Conservation (phyloP, 2,888 invertebrate species). For the Nephrotoma appendiculata region DNA sequence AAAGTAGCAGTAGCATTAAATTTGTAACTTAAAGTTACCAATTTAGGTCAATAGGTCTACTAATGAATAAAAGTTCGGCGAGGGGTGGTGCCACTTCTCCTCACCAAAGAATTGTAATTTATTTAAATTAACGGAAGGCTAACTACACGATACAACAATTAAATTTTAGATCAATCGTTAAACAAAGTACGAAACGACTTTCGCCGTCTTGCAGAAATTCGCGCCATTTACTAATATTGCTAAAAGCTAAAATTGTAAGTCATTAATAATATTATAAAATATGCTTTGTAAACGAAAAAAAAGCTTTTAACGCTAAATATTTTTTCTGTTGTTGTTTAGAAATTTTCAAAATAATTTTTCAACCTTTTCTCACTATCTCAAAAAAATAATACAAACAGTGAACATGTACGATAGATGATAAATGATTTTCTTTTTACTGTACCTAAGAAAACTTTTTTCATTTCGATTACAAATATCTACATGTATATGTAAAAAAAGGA, state of each 20-base stretch:
- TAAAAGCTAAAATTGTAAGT: neutral
- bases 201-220: neutral
- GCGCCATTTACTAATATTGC: neutral
- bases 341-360: neutral
- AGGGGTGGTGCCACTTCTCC: too few relatives aligned
- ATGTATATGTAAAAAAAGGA: neutral
- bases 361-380: neutral
- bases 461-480: neutral
- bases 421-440: neutral
- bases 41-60: too few relatives aligned
- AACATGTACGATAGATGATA: neutral
- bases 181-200: too few relatives aligned
- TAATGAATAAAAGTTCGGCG: too few relatives aligned
- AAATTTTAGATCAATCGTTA: too few relatives aligned
- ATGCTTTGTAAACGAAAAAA: neutral
- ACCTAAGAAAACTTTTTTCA: neutral
- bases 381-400: neutral
- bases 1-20: too few relatives aligned
- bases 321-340: neutral
- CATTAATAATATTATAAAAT: neutral
- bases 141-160: too few relatives aligned
- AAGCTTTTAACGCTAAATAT: neutral
- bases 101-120: too few relatives aligned
- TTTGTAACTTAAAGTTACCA: too few relatives aligned
- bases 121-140: too few relatives aligned